A percentile compares a stretch with the other conserved stretches of the same genome.
These are phyloP conservation scores for Myopa testacea DNA, from an alignment of 2,888 invertebrate genomes.

Conservation along the genomic window DNA sequence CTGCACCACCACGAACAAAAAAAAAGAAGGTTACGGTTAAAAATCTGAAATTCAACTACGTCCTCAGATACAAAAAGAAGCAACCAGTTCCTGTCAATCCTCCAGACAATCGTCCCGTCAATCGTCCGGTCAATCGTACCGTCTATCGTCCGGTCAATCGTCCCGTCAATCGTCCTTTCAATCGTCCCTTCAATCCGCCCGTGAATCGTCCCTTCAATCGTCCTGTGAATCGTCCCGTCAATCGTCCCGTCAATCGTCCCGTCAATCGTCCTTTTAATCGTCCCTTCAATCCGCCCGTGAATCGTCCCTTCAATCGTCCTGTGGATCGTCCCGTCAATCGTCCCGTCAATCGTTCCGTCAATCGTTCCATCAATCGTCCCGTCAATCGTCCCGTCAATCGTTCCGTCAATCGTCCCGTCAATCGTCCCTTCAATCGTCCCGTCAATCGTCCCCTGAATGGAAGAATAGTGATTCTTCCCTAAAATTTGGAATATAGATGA, in stretches of 20 bases:
- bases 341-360: not conserved
- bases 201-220: not conserved
- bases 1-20: not conserved
- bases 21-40: constrained; percentile 16
- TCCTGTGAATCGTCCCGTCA: not conserved
- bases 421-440: not conserved
- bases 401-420: not conserved
- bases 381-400: not conserved
- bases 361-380: not conserved
- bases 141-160: not conserved
- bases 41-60: not conserved
- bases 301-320: not conserved
- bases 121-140: not conserved
- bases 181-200: not conserved
- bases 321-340: not conserved
- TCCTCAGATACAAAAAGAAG: not conserved
- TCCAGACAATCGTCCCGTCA: not conserved
- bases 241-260: not conserved
- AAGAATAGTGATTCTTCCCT: too few relatives aligned
- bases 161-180: not conserved
- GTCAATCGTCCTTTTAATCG: not conserved
- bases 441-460: not conserved
- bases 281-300: not conserved
- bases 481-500: too few relatives aligned
- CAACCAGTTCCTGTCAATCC: not conserved